Percentiles rank a stretch among this genome's conserved stretches.
Evolutionary conservation across 2,113 vertebrate species (phyloP).

Genomic region (Equus quagga): DNA sequence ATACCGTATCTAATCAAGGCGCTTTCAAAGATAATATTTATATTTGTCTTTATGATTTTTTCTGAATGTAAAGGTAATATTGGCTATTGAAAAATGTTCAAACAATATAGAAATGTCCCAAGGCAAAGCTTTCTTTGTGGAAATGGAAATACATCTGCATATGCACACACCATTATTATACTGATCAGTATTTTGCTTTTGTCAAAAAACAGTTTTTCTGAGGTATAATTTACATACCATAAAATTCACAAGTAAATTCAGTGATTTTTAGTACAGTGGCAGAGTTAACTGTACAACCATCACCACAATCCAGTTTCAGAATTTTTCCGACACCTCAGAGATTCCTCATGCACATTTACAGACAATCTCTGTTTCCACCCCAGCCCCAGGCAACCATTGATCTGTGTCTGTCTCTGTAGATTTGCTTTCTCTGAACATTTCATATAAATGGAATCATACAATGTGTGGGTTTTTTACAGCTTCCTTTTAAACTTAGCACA

Average conservation of each 20-base stretch:
- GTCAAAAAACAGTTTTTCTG: neutral
- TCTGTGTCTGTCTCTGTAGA: neutral
- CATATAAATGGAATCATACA: neutral
- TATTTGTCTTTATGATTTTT: neutral
- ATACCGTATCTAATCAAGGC: neutral
- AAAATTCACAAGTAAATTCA: neutral
- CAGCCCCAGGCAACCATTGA: neutral
- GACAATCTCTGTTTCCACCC: neutral
- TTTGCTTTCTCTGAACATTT: neutral
- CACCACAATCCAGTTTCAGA: neutral
- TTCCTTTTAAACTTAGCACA: neutral
- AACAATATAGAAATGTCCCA: neutral
- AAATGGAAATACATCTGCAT: neutral
- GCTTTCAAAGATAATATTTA: constrained; percentile 9
- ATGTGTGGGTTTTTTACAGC: neutral
- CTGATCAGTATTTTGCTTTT: neutral
- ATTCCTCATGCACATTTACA: neutral
- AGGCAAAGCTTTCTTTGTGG: neutral
- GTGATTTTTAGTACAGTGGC: neutral
- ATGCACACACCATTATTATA: neutral
- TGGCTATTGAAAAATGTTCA: neutral
- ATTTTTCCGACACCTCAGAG: neutral
- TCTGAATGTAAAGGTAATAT: neutral
- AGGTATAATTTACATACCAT: neutral
- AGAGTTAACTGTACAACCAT: neutral